Percentiles rank a stretch among this genome's conserved stretches.
These are phyloP conservation scores for Drosophila maculinotata DNA, from an alignment of 2,888 invertebrate genomes.

Conservation along the genomic window DNA sequence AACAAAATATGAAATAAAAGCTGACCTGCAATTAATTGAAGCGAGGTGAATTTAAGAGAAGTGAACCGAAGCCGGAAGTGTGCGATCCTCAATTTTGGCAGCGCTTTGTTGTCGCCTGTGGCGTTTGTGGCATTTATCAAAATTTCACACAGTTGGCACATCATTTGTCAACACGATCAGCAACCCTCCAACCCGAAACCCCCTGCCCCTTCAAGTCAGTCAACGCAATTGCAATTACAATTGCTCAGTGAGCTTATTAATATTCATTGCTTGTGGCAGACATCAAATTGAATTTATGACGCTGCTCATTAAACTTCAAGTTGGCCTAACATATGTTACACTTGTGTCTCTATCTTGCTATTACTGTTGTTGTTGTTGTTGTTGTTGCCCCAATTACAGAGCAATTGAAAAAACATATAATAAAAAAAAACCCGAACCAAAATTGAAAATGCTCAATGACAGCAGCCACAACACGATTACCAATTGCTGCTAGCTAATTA, in stretches of 20 bases:
- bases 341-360: slow-evolving; percentile 10
- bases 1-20: slow-evolving; percentile 27
- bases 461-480: slow-evolving; percentile 39
- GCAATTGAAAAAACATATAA: slow-evolving; percentile 19
- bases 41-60: slow-evolving; percentile 43
- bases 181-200: neutral
- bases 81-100: slow-evolving; percentile 43
- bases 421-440: slow-evolving; percentile 25
- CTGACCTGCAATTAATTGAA: slow-evolving; percentile 56
- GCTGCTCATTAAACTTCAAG: slow-evolving; percentile 62
- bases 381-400: slow-evolving; percentile 37
- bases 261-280: slow-evolving; percentile 65
- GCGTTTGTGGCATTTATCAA: slow-evolving; percentile 57
- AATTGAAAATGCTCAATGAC: slow-evolving; percentile 43
- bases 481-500: slow-evolving; percentile 69
- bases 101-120: slow-evolving; percentile 54
- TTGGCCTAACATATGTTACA: slow-evolving; percentile 68
- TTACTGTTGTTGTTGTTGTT: neutral
- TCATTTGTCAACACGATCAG: slow-evolving; percentile 61
- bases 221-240: slow-evolving; percentile 56
- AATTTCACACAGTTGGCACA: slow-evolving; percentile 57
- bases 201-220: neutral
- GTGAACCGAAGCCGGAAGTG: slow-evolving; percentile 45
- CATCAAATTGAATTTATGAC: slow-evolving; percentile 63
- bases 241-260: slow-evolving; percentile 71